phyloP scores from a whole-genome alignment of 2,113 vertebrate genomes.

The Hemiscyllium ocellatum region DNA sequence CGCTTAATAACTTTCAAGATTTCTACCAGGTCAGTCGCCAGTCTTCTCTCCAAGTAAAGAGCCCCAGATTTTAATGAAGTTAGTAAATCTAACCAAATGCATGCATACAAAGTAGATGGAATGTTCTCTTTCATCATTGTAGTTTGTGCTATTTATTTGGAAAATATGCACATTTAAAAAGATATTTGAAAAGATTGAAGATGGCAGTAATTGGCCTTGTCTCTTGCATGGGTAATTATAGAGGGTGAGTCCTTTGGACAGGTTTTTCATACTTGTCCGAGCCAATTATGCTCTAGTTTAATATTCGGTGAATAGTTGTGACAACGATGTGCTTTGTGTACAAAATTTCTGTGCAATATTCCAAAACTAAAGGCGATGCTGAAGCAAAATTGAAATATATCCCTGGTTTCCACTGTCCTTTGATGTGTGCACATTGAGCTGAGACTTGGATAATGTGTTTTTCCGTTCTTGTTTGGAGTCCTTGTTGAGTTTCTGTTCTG shows the following conservation, averaged over 20 bases:
- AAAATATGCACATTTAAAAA: conserved; percentile 30
- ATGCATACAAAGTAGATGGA: background rate
- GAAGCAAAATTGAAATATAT: background rate
- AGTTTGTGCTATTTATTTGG: conserved; percentile 8
- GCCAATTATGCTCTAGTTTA: conserved; percentile 8
- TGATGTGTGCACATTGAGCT: background rate
- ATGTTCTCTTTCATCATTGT: background rate
- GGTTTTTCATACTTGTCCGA: conserved; percentile 7
- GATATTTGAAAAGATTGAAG: background rate
- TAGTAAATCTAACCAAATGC: background rate
- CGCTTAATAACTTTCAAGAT: background rate
- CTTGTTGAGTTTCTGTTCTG: background rate
- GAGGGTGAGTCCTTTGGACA: conserved; percentile 33
- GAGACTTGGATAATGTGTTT: background rate
- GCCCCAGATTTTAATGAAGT: background rate
- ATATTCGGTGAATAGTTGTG: background rate
- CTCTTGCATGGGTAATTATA: conserved; percentile 30
- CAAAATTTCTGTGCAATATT: background rate
- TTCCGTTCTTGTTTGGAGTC: background rate
- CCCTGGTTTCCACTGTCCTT: background rate
- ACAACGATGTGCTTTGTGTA: conserved; percentile 16
- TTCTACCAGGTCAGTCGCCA: background rate
- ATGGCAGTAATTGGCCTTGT: conserved; percentile 23
- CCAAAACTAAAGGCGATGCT: background rate
- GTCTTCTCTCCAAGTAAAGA: background rate